Evolutionary conservation across 2,888 invertebrate species (phyloP).

Genomic region (Chromoteleia sp.): DNA sequence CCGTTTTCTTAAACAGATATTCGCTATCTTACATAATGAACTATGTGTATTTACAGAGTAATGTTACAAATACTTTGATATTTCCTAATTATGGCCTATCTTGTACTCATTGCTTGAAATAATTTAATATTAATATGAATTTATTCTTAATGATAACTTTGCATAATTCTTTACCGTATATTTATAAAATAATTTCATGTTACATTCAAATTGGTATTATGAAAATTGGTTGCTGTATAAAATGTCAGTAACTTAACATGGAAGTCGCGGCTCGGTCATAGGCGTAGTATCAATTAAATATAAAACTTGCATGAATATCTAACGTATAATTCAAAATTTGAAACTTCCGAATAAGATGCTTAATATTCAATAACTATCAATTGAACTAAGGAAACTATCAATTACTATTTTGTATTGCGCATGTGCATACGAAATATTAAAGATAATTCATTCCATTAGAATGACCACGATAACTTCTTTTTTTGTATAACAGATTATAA

Average conservation of each 20-base stretch:
- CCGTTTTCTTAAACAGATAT: too few relatives aligned
- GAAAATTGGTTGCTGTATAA: background rate
- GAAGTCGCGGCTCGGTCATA: background rate
- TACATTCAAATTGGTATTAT: background rate
- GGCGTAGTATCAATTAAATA: background rate
- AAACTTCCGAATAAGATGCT: conserved; percentile 22
- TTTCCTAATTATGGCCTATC: too few relatives aligned
- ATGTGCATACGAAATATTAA: conserved; percentile 12
- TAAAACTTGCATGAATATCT: conserved; percentile 10
- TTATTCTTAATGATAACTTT: background rate
- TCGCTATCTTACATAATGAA: too few relatives aligned
- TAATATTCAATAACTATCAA: conserved; percentile 33
- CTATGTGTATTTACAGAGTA: too few relatives aligned
- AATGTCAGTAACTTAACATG: conserved; percentile 4
- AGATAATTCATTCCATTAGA: conserved; percentile 1
- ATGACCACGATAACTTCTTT: background rate
- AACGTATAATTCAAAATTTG: conserved; percentile 40
- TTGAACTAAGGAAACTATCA: conserved; percentile 31
- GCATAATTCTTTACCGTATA: background rate
- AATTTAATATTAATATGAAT: background rate
- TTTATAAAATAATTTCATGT: background rate
- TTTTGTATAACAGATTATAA: background rate
- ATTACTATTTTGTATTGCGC: conserved; percentile 33
- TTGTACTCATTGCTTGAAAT: too few relatives aligned
- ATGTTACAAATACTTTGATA: background rate